These are phyloP conservation scores for Acronicta psi DNA, from an alignment of 2,888 invertebrate species.

Conservation along the genomic window DNA sequence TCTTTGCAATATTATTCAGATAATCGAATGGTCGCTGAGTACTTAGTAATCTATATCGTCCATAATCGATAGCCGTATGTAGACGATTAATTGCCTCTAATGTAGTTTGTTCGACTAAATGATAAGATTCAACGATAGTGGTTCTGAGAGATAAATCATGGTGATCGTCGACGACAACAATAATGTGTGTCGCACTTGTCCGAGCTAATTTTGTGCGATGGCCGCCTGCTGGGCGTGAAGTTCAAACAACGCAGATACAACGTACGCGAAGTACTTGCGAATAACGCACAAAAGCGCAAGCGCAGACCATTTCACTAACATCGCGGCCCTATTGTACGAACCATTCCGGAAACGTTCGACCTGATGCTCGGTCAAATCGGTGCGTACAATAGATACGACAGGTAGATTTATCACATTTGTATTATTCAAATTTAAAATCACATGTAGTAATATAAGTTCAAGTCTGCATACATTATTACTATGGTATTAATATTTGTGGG, in stretches of 20 bases:
- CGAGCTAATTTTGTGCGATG: constrained; percentile 74
- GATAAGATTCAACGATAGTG: constrained; percentile 66
- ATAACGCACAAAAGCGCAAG: constrained; percentile 65
- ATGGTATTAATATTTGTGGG: constrained; percentile 28
- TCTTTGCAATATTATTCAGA: no score
- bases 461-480: constrained; percentile 8
- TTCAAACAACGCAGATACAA: constrained; percentile 40
- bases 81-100: constrained; percentile 44
- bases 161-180: constrained; percentile 67
- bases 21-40: constrained; percentile 11
- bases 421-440: constrained; percentile 18
- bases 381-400: constrained; percentile 55
- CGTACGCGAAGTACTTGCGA: constrained; percentile 52
- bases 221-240: constrained; percentile 73
- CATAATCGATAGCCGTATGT: constrained; percentile 40
- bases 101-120: constrained; percentile 43
- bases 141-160: constrained; percentile 73
- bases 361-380: constrained; percentile 40
- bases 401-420: constrained; percentile 25
- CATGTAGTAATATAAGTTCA: neutral
- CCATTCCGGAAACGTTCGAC: constrained; percentile 68
- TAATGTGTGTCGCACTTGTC: constrained; percentile 77
- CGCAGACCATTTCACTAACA: constrained; percentile 57
- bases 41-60: constrained; percentile 34
- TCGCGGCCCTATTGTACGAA: constrained; percentile 65